A percentile compares a stretch with the other conserved stretches of the same genome.
Evolutionary conservation across 2,113 vertebrate species (phyloP).

Genomic region (Lepus americanus): DNA sequence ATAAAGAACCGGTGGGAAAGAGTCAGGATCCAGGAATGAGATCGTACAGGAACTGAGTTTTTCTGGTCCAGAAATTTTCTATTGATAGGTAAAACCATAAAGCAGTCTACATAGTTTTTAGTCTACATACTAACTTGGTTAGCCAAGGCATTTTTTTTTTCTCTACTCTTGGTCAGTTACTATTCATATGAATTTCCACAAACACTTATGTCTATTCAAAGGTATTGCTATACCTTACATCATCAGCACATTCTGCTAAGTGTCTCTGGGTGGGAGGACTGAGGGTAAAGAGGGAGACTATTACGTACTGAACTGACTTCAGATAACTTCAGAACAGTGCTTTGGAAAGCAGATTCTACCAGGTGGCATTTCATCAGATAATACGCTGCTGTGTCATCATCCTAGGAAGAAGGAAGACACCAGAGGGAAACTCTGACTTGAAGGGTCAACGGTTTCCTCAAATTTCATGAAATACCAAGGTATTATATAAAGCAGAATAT

Average conservation of each 20-base stretch:
- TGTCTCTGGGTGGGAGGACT: neutral
- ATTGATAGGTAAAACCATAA: slow-evolving; percentile 40
- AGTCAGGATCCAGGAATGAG: neutral
- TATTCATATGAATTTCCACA: neutral
- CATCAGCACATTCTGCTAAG: neutral
- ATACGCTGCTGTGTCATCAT: slow-evolving; percentile 3
- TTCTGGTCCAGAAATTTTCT: neutral
- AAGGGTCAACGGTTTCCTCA: slow-evolving; percentile 74
- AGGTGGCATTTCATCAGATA: slow-evolving; percentile 56
- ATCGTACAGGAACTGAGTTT: slow-evolving; percentile 3
- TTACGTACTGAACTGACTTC: slow-evolving; percentile 60
- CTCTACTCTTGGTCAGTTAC: neutral
- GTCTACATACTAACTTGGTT: neutral
- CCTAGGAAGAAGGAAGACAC: slow-evolving; percentile 32
- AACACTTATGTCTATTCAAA: neutral
- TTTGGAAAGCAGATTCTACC: slow-evolving; percentile 30
- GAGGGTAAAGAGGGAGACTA: neutral
- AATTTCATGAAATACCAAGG: slow-evolving; percentile 74
- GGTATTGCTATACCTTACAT: neutral
- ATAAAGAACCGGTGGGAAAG: neutral
- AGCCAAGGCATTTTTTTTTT: neutral
- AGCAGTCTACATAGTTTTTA: neutral
- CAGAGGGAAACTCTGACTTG: slow-evolving; percentile 67
- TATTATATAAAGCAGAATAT: slow-evolving; percentile 78
- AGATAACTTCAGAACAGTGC: slow-evolving; percentile 40